These are phyloP conservation scores for Campoletis sonorensis DNA, from an alignment of 1,140 invertebrate species.

Conservation along the genomic window DNA sequence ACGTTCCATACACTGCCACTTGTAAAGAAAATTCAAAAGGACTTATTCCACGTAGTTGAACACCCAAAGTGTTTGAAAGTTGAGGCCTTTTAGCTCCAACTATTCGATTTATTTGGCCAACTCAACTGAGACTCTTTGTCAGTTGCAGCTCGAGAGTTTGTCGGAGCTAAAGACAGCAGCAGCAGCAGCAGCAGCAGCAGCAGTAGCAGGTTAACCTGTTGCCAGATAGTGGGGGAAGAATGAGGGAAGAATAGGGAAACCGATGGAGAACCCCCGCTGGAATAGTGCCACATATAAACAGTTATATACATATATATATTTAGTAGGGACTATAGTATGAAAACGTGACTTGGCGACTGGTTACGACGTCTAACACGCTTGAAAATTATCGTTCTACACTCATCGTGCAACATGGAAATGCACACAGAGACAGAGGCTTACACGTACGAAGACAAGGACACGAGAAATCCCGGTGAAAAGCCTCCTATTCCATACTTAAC, in stretches of 20 bases:
- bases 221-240: constrained; percentile 30
- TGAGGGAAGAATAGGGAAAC: constrained; percentile 27
- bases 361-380: constrained; percentile 41
- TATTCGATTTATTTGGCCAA: constrained; percentile 7
- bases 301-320: not conserved
- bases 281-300: not conserved
- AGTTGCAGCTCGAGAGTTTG: constrained; percentile 33
- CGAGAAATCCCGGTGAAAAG: constrained; percentile 18
- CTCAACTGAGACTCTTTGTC: constrained; percentile 36
- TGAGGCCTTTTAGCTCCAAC: not conserved
- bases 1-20: not conserved
- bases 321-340: not conserved
- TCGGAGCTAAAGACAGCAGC: not conserved
- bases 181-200: too few relatives aligned
- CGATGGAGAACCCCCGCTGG: constrained; percentile 28
- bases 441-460: not conserved
- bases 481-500: constrained; percentile 39
- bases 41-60: not conserved
- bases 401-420: not conserved
- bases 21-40: not conserved
- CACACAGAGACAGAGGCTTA: not conserved
- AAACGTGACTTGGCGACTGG: constrained; percentile 44
- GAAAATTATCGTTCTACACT: constrained; percentile 35
- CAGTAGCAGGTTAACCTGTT: constrained; percentile 40
- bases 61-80: not conserved